Conservation (phyloP, 2,797 vertebrate species). For the Glyptemys insculpta region DNA sequence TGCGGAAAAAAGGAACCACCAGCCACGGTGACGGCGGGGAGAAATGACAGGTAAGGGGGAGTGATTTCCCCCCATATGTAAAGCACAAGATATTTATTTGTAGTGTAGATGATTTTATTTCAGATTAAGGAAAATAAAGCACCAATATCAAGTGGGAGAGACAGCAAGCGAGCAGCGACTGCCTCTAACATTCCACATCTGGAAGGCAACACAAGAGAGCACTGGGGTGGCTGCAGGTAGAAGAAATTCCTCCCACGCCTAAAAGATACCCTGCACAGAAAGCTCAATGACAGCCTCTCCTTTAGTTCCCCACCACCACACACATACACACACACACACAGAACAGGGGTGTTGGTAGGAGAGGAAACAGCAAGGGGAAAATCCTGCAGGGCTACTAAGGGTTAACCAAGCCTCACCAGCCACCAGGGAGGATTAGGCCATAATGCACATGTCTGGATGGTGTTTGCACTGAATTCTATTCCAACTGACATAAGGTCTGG, state of each 20-base stretch:
- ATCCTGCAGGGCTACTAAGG: not conserved
- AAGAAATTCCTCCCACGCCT: not conserved
- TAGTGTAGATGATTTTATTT: conserved; percentile 39
- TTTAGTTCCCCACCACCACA: not conserved
- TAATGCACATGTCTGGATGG: not conserved
- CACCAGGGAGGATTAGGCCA: not conserved
- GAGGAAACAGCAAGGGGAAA: not conserved
- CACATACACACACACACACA: not conserved
- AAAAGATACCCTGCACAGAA: not conserved
- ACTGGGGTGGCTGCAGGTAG: not conserved
- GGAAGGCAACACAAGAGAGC: not conserved
- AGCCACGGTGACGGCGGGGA: not conserved
- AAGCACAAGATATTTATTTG: not conserved
- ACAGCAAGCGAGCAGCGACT: rapidly evolving
- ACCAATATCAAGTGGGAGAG: not conserved
- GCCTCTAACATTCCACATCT: not conserved
- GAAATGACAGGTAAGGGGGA: not conserved
- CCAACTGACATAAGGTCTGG: not conserved
- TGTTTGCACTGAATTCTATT: conserved; percentile 17
- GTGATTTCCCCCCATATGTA: not conserved
- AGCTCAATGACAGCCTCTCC: not conserved
- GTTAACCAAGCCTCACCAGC: not conserved
- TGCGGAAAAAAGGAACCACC: not conserved
- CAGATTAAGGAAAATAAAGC: conserved; percentile 48
- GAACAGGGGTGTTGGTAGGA: not conserved